Conservation (phyloP, 2,888 invertebrate species). For the Perithous albicinctus region DNA sequence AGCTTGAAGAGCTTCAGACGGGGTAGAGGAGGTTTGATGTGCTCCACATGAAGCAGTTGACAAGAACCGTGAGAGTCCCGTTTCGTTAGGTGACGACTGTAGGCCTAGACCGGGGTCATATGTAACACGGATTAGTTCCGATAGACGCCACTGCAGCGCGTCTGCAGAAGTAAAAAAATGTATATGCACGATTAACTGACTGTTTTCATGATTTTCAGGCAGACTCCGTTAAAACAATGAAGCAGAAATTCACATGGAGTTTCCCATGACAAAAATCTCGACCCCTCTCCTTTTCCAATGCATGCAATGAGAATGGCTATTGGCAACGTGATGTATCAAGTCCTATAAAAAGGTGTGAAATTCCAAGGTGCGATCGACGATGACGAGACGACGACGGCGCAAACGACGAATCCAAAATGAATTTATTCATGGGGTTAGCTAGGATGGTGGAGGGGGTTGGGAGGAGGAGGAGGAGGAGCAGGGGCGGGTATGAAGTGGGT, state of each 20-base stretch:
- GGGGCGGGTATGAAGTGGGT: slow-evolving; percentile 61
- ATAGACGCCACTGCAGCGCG: no score
- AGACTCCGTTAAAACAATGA: no score
- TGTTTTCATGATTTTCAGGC: no score
- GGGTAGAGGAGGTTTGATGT: slow-evolving; percentile 30
- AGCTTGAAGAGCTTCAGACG: slow-evolving; percentile 50
- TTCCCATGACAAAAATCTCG: no score
- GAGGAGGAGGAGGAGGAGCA: slow-evolving; percentile 67
- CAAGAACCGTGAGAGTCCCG: slow-evolving; percentile 77
- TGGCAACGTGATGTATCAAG: background rate
- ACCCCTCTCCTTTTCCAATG: no score
- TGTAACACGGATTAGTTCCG: no score
- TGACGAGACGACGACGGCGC: slow-evolving; percentile 66
- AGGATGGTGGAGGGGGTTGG: slow-evolving; percentile 46
- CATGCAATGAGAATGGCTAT: background rate
- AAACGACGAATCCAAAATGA: slow-evolving; percentile 80
- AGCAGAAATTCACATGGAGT: no score
- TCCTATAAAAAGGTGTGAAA: slow-evolving; percentile 67
- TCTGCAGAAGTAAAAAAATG: no score
- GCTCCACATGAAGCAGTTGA: slow-evolving; percentile 73
- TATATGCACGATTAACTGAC: no score
- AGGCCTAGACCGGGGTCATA: no score
- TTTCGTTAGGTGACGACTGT: slow-evolving; percentile 47
- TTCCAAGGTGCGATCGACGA: slow-evolving; percentile 77
- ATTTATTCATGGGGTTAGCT: slow-evolving; percentile 84